Conservation (phyloP, 1,140 invertebrate species). For the Pogonognathellus flavescens region DNA sequence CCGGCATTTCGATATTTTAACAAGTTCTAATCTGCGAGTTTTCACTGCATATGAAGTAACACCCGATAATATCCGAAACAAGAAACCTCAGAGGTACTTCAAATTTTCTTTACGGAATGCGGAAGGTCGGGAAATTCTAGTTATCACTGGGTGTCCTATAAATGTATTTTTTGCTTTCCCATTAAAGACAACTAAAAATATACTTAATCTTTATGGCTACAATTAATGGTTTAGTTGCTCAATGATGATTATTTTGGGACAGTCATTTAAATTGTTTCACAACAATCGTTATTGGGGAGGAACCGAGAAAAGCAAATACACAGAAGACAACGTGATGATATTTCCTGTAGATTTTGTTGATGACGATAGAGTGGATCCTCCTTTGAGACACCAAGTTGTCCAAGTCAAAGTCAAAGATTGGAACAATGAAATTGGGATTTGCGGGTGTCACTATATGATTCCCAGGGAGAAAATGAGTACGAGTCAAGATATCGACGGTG, state of each 20-base stretch:
- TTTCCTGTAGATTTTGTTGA: constrained; percentile 13
- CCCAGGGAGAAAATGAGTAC: constrained; percentile 22
- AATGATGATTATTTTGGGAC: too few species aligned
- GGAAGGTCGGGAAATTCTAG: not conserved
- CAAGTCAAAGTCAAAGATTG: constrained; percentile 4
- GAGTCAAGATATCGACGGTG: constrained; percentile 20
- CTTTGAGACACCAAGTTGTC: not conserved
- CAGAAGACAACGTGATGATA: not conserved
- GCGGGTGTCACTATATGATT: constrained; percentile 11
- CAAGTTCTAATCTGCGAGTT: constrained; percentile 9
- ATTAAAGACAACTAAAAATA: too few species aligned
- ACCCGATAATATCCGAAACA: not conserved
- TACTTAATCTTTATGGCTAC: too few species aligned
- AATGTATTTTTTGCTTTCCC: not conserved
- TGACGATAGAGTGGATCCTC: not conserved
- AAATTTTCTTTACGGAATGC: constrained; percentile 22
- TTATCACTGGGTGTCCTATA: not conserved
- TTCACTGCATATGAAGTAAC: constrained; percentile 17
- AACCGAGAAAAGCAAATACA: not conserved
- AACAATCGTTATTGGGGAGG: not conserved
- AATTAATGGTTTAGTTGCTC: too few species aligned
- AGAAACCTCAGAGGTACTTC: constrained; percentile 17
- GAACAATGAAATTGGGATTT: not conserved
- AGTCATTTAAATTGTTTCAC: constrained; percentile 5
- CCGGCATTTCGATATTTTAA: not conserved